Percentiles rank a stretch among this genome's conserved stretches.
These are phyloP conservation scores for Lonchura striata DNA, from an alignment of 2,113 vertebrate species.

Conservation along the genomic window DNA sequence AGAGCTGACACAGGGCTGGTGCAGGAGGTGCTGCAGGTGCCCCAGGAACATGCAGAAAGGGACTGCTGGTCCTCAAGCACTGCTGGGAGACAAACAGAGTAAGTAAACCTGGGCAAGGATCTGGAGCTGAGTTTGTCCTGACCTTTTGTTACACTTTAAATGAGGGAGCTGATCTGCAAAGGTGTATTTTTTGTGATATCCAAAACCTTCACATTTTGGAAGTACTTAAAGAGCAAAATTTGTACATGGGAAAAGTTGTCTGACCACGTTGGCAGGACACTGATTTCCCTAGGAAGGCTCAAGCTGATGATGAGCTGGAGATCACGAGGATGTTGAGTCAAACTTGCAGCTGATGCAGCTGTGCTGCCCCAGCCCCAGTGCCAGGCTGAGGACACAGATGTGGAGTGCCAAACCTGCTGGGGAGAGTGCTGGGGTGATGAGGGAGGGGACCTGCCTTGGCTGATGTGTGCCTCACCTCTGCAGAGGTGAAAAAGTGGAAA, in stretches of 20 bases:
- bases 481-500: background rate
- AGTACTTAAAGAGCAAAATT: background rate
- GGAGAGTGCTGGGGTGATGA: background rate
- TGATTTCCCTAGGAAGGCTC: background rate
- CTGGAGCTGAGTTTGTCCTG: background rate
- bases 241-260: background rate
- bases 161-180: background rate
- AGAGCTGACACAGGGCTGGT: background rate
- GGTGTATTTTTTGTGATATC: background rate
- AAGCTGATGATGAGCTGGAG: background rate
- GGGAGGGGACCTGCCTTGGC: background rate
- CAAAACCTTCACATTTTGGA: background rate
- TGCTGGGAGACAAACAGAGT: background rate
- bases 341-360: background rate
- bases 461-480: background rate
- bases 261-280: rapidly evolving
- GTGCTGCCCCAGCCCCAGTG: background rate
- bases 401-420: background rate
- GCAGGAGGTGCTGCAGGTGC: background rate
- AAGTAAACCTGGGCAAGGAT: background rate
- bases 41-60: background rate
- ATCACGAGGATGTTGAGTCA: background rate
- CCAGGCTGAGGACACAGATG: background rate
- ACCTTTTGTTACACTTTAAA: background rate
- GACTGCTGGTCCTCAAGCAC: background rate